A percentile compares a stretch with the other conserved stretches of the same genome.
Conservation (phyloP, 2,113 vertebrate species). For the Melanerpes formicivorus region DNA sequence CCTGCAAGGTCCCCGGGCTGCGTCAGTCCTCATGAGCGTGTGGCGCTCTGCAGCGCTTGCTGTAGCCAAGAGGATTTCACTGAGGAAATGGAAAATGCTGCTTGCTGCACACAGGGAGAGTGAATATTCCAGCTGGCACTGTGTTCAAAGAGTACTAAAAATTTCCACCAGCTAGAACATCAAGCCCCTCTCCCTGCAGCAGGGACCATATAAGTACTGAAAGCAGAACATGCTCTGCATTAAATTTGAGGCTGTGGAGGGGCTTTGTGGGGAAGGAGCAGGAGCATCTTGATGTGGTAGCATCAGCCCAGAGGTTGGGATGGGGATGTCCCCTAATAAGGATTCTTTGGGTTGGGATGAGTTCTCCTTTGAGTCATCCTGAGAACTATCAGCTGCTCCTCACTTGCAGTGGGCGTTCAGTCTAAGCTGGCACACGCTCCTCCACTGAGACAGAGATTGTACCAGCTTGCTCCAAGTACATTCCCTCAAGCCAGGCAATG, state of each 20-base stretch:
- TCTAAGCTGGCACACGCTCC: background rate
- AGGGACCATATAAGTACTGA: slow-evolving; percentile 4
- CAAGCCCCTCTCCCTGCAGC: background rate
- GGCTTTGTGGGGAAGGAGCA: background rate
- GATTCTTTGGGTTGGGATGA: background rate
- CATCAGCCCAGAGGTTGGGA: background rate
- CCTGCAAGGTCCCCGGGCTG: background rate
- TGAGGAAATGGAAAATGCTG: slow-evolving; percentile 49
- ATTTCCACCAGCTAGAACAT: slow-evolving; percentile 29
- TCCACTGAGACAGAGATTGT: background rate
- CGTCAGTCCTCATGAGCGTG: background rate
- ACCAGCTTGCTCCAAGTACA: background rate
- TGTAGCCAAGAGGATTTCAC: slow-evolving; percentile 36
- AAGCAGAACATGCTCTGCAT: background rate
- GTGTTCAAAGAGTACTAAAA: slow-evolving; percentile 22
- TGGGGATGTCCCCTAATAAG: background rate
- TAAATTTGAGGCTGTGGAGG: background rate
- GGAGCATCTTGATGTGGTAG: background rate
- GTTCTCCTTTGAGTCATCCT: background rate
- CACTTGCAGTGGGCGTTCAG: background rate
- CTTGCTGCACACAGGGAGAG: slow-evolving; percentile 38
- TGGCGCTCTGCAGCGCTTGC: background rate
- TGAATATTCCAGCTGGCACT: slow-evolving; percentile 52
- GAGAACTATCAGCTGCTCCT: background rate
- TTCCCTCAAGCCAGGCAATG: background rate